A percentile compares a stretch with the other conserved stretches of the same genome.
These are phyloP conservation scores for Stictonetta naevosa DNA, from an alignment of 2,113 vertebrate species.

Conservation along the genomic window DNA sequence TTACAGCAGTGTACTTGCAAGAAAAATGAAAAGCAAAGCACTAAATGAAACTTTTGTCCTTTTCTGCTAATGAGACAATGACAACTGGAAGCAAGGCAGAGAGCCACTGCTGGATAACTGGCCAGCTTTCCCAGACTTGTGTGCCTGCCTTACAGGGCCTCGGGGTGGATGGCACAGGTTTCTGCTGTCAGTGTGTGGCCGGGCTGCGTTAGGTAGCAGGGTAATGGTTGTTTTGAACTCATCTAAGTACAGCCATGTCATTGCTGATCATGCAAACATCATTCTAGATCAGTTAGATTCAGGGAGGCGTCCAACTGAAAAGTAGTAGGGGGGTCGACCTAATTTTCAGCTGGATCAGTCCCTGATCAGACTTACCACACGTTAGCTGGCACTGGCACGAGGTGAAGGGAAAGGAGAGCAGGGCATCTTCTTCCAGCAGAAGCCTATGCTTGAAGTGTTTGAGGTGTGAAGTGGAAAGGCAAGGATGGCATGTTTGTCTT, in stretches of 20 bases:
- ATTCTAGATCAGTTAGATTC: background rate
- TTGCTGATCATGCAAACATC: accelerated
- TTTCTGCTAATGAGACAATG: background rate
- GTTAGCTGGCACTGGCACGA: background rate
- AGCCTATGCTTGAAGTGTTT: background rate
- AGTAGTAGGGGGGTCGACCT: background rate
- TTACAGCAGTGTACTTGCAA: background rate
- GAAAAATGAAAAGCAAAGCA: background rate
- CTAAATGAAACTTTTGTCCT: background rate
- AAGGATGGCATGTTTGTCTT: background rate
- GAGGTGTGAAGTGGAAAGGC: background rate
- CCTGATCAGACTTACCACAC: background rate
- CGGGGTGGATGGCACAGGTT: background rate
- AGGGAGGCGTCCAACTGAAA: background rate
- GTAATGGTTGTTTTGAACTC: background rate
- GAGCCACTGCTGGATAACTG: background rate
- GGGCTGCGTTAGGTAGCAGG: background rate
- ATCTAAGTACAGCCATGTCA: background rate
- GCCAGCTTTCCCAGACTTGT: background rate
- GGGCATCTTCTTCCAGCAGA: background rate
- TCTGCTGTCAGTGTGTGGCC: background rate
- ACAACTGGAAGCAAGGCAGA: background rate
- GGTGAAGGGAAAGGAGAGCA: background rate
- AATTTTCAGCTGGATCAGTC: background rate
- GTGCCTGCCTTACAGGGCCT: background rate